Evolutionary conservation across 2,888 invertebrate genomes (phyloP).

Genomic region (Latrodectus hesperus): DNA sequence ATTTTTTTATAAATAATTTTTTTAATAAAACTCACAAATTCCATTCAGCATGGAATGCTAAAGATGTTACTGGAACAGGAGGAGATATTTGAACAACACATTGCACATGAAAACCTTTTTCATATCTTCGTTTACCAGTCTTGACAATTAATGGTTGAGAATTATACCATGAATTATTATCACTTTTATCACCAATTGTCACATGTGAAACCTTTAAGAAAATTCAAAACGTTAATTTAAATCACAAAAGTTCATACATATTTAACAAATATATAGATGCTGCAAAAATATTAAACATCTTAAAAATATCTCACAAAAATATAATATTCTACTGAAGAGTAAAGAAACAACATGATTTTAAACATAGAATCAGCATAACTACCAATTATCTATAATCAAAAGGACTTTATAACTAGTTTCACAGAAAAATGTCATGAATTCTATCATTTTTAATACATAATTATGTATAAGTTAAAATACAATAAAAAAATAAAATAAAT

Average conservation of each 20-base stretch:
- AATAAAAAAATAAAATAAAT: background rate
- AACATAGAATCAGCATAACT: no score
- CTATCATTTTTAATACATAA: background rate
- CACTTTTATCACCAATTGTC: constrained; percentile 93
- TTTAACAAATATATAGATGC: background rate
- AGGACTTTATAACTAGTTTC: no score
- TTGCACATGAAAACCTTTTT: constrained; percentile 83
- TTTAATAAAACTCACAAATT: constrained; percentile 78
- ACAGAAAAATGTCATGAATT: background rate
- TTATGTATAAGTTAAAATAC: background rate
- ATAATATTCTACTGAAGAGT: no score
- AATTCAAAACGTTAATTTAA: background rate
- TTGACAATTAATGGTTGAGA: constrained; percentile 88
- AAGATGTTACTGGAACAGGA: constrained; percentile 93
- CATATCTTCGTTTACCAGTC: constrained; percentile 73
- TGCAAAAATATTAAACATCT: no score
- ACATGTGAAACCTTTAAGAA: constrained; percentile 78
- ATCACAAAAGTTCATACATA: background rate
- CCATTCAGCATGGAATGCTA: constrained; percentile 93
- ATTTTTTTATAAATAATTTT: background rate
- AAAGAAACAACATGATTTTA: no score
- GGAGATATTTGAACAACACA: constrained; percentile 91
- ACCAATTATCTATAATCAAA: no score
- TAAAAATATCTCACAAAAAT: no score
- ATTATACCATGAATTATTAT: constrained; percentile 97